A percentile compares a stretch with the other conserved stretches of the same genome.
These are phyloP conservation scores for Lamprologus callipterus DNA, from an alignment of 2,113 vertebrate species.

Conservation along the genomic window DNA sequence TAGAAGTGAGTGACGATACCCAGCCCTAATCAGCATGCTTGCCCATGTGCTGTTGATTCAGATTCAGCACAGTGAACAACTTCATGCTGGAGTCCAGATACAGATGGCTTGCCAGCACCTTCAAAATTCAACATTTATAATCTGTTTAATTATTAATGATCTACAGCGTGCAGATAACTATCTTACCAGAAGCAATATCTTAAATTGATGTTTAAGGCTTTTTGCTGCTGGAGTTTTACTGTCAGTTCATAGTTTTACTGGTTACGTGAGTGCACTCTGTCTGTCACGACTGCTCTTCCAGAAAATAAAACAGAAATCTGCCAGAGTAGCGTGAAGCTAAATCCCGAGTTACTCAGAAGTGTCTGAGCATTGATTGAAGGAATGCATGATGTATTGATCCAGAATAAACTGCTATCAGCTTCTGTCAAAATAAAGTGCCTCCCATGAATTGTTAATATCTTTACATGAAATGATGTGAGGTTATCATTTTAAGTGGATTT, in stretches of 20 bases:
- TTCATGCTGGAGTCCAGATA: neutral
- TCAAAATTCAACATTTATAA: constrained; percentile 1
- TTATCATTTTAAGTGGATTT: neutral
- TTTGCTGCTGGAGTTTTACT: neutral
- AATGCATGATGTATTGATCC: neutral
- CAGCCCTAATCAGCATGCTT: neutral
- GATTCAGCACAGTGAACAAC: neutral
- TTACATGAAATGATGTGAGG: neutral
- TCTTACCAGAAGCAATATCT: neutral
- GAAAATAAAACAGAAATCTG: neutral
- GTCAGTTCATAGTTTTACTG: neutral
- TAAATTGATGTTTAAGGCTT: neutral
- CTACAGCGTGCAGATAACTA: neutral
- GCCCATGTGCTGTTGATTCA: neutral
- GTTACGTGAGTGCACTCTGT: neutral
- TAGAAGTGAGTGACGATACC: too few species aligned
- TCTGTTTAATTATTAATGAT: constrained; percentile 49
- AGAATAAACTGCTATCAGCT: neutral
- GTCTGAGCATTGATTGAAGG: neutral
- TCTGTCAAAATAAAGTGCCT: neutral
- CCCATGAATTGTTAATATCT: neutral
- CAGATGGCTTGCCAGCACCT: neutral
- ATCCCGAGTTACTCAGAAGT: neutral
- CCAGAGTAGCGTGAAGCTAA: neutral
- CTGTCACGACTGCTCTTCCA: neutral